Evolutionary conservation across 2,797 vertebrate species (phyloP).

Genomic region (Australoheros facetus): DNA sequence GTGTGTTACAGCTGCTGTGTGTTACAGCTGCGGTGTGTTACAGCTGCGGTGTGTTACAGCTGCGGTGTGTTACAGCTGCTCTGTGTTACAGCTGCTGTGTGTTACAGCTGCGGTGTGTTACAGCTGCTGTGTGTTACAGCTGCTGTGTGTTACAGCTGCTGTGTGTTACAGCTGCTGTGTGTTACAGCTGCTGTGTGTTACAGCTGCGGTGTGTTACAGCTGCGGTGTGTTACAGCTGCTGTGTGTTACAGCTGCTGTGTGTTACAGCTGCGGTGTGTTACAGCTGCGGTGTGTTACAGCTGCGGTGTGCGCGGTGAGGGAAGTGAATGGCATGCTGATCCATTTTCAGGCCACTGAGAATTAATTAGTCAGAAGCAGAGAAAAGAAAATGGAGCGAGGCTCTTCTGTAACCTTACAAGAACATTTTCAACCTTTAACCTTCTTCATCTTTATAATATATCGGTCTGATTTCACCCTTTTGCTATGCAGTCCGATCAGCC

Average conservation of each 20-base stretch:
- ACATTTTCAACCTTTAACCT: conserved; percentile 12
- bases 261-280: neutral
- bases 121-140: neutral
- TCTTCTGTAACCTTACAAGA: conserved; percentile 28
- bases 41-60: too few relatives aligned
- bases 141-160: neutral
- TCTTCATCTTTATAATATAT: conserved; percentile 7
- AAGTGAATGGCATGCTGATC: conserved; percentile 45
- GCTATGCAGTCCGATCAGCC: neutral
- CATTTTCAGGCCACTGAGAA: conserved; percentile 41
- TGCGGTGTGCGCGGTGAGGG: neutral
- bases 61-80: neutral
- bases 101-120: neutral
- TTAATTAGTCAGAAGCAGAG: conserved; percentile 48
- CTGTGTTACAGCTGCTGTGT: neutral
- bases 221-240: neutral
- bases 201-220: too few relatives aligned
- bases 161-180: neutral
- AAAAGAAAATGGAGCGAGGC: conserved; percentile 16
- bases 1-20: too few relatives aligned
- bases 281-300: too few relatives aligned
- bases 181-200: neutral
- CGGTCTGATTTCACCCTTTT: conserved; percentile 1
- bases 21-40: too few relatives aligned
- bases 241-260: neutral